Conservation (phyloP, 2,113 vertebrate species). For the human region DNA sequence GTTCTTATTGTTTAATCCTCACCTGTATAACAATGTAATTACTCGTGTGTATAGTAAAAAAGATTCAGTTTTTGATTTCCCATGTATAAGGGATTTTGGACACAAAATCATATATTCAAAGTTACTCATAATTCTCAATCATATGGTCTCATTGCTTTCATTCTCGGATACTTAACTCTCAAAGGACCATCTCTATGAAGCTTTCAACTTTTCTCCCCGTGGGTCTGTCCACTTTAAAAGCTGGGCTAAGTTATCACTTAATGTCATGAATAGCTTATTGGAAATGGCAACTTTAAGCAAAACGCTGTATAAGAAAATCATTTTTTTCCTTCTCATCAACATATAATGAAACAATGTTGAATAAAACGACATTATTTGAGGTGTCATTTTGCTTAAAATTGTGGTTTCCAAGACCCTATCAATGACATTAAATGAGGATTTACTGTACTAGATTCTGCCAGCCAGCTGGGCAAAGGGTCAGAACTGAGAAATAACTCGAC, state of each 20-base stretch:
- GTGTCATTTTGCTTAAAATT: background rate
- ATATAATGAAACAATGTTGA: background rate
- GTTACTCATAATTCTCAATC: background rate
- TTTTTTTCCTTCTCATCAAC: background rate
- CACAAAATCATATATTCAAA: background rate
- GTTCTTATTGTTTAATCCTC: background rate
- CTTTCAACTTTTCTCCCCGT: background rate
- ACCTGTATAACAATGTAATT: background rate
- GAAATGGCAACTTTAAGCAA: background rate
- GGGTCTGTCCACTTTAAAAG: background rate
- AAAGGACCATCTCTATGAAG: background rate
- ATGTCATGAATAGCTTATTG: background rate
- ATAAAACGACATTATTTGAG: background rate
- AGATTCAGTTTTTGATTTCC: background rate
- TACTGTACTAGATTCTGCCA: background rate
- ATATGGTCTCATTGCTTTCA: background rate
- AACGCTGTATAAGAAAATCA: background rate
- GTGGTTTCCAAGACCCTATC: background rate
- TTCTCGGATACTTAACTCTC: background rate
- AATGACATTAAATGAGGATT: background rate
- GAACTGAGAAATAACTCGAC: background rate
- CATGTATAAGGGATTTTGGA: background rate
- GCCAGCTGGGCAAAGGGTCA: background rate
- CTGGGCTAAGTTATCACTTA: background rate
- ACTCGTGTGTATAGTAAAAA: background rate